These are phyloP conservation scores for Molanna angustata DNA, from an alignment of 2,888 invertebrate genomes.

Conservation along the genomic window DNA sequence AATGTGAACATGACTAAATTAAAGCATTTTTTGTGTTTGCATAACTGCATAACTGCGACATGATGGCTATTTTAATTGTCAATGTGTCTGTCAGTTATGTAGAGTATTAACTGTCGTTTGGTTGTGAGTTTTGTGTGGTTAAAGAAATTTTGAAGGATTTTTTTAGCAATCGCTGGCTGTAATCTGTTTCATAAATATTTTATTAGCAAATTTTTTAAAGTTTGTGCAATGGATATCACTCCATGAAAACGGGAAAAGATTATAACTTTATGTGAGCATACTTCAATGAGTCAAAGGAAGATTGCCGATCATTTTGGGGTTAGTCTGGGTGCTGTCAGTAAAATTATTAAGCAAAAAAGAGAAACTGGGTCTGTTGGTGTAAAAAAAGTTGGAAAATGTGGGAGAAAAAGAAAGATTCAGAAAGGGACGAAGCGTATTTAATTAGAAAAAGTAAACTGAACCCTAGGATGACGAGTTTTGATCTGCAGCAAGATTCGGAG, in stretches of 20 bases:
- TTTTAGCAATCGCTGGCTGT: not conserved
- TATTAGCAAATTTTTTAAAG: not conserved
- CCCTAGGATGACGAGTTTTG: not conserved
- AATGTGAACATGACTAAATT: constrained; percentile 5
- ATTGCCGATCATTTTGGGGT: constrained; percentile 10
- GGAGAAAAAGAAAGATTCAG: not conserved
- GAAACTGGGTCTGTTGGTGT: constrained; percentile 3
- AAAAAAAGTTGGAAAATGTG: constrained; percentile 7
- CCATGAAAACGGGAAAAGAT: constrained; percentile 9
- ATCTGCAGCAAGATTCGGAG: not conserved
- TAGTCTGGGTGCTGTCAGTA: constrained; percentile 14
- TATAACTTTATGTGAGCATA: constrained; percentile 1
- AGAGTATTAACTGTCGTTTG: not conserved
- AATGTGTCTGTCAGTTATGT: not conserved
- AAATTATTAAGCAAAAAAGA: constrained; percentile 13
- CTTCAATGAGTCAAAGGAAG: constrained; percentile 18
- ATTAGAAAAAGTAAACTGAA: constrained; percentile 1
- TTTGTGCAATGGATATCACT: not conserved
- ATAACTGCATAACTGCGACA: not conserved
- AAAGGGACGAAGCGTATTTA: not conserved
- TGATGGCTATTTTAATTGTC: not conserved
- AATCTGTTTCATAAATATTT: not conserved
- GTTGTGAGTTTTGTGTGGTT: not conserved
- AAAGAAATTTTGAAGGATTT: not conserved
- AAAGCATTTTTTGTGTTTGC: not conserved